phyloP scores from a whole-genome alignment of 2,888 invertebrate genomes.

The Choreutis nemorana region DNA sequence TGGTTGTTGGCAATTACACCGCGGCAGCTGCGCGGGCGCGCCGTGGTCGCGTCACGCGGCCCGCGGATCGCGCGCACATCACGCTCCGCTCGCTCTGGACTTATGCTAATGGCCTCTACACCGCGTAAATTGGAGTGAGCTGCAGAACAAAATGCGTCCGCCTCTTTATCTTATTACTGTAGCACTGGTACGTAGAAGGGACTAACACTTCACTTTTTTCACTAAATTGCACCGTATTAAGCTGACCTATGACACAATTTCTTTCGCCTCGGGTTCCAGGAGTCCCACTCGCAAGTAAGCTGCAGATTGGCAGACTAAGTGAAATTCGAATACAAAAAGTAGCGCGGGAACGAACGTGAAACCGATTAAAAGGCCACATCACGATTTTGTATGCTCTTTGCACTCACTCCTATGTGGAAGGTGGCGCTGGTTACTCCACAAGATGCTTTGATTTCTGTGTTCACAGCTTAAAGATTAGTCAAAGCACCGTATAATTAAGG shows the following conservation, averaged over 20 bases:
- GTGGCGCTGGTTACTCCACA: constrained; percentile 27
- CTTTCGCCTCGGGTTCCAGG: constrained; percentile 15
- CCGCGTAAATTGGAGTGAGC: constrained; percentile 62
- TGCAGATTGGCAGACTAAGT: constrained; percentile 48
- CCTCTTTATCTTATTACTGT: constrained; percentile 61
- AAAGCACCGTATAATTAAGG: constrained; percentile 52
- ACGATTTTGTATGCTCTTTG: constrained; percentile 67
- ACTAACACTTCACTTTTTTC: too few species aligned
- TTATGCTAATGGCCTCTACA: constrained; percentile 60
- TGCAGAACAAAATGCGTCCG: constrained; percentile 57
- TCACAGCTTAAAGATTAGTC: constrained; percentile 41
- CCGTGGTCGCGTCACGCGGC: constrained; percentile 27
- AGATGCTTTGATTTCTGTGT: constrained; percentile 47
- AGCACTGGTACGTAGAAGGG: too few species aligned
- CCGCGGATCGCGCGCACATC: constrained; percentile 52
- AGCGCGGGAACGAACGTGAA: constrained; percentile 60
- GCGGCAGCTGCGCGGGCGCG: constrained; percentile 18
- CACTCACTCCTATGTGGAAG: constrained; percentile 48
- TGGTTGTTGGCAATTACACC: constrained; percentile 52
- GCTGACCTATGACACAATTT: constrained; percentile 33
- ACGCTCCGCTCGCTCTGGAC: constrained; percentile 44
- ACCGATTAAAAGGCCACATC: constrained; percentile 65
- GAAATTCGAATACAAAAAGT: constrained; percentile 63
- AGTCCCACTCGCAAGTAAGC: constrained; percentile 33
- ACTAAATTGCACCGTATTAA: constrained; percentile 28